These are phyloP conservation scores for Taurulus bubalis DNA, from an alignment of 2,113 vertebrate genomes.

Conservation along the genomic window DNA sequence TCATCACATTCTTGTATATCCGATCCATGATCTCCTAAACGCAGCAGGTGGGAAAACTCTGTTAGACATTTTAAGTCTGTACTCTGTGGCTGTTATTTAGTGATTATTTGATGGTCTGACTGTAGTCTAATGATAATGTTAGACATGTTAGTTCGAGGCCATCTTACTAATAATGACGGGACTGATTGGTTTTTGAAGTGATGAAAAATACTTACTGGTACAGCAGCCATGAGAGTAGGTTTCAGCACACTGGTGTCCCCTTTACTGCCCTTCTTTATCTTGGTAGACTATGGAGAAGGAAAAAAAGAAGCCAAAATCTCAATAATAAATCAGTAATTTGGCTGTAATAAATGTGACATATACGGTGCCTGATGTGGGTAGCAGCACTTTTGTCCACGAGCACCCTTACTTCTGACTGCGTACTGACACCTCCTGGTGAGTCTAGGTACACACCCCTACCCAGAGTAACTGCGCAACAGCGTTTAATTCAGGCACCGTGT, in stretches of 20 bases:
- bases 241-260: slow-evolving; percentile 93
- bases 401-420: background rate
- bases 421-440: background rate
- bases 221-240: slow-evolving; percentile 97
- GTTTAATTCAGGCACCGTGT: background rate
- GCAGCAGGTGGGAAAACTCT: background rate
- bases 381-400: background rate
- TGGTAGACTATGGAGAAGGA: slow-evolving; percentile 85
- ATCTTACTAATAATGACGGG: background rate
- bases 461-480: background rate
- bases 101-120: background rate
- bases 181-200: background rate
- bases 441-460: background rate
- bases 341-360: background rate
- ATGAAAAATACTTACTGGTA: slow-evolving; percentile 88
- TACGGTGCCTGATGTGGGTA: background rate
- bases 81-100: no score
- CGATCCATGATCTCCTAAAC: slow-evolving; percentile 98
- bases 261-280: slow-evolving; percentile 99
- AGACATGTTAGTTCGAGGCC: background rate
- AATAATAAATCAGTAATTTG: background rate
- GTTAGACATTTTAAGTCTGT: background rate
- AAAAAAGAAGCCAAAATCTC: background rate
- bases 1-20: slow-evolving; percentile 99
- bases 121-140: no score